These are phyloP conservation scores for Otolemur garnettii DNA, from an alignment of 2,113 vertebrate genomes.

Conservation along the genomic window DNA sequence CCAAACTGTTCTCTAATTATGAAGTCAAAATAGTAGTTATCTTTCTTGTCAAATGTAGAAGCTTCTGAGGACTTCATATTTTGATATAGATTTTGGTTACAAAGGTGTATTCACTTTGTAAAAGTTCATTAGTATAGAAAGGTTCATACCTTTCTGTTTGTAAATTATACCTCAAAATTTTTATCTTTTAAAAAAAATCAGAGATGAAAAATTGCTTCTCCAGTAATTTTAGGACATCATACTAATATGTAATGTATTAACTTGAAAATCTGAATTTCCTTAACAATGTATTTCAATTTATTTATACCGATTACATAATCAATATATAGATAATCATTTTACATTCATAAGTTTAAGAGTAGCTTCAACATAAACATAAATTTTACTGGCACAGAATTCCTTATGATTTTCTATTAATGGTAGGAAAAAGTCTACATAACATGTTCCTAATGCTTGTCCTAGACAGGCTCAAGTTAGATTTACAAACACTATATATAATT, in stretches of 20 bases:
- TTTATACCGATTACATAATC: constrained; percentile 6
- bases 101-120: constrained; percentile 29
- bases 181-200: not conserved
- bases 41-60: not conserved
- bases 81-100: not conserved
- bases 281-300: constrained; percentile 32
- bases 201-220: not conserved
- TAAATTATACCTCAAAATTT: constrained; percentile 3
- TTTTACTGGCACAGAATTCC: not conserved
- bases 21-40: not conserved
- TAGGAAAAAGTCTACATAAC: not conserved
- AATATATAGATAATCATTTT: not conserved
- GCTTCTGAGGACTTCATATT: not conserved
- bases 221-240: not conserved
- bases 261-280: constrained; percentile 39
- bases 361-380: constrained; percentile 42
- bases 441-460: constrained; percentile 23
- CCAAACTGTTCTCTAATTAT: not conserved
- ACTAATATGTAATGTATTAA: not conserved
- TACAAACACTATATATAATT: not conserved
- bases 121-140: constrained; percentile 39
- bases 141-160: not conserved
- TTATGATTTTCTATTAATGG: constrained; percentile 11
- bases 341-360: not conserved
- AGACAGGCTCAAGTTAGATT: not conserved